Percentiles rank a stretch among this genome's conserved stretches.
Conservation (phyloP, 2,113 vertebrate genomes). For the Microtus oregoni region DNA sequence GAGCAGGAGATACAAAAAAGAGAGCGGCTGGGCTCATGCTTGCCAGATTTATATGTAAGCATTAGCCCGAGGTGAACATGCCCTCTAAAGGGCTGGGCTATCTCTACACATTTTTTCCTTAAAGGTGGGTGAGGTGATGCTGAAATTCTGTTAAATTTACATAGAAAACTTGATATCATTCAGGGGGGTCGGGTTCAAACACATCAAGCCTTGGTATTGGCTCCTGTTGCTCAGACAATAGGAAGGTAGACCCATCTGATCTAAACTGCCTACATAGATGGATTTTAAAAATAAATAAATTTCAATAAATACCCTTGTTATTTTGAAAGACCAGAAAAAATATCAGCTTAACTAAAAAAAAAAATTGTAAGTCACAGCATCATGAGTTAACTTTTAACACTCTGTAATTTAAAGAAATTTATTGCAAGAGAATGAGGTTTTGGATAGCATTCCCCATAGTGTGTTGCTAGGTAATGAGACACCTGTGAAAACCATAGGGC, state of each 20-base stretch:
- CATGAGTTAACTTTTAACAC: neutral
- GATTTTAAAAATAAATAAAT: neutral
- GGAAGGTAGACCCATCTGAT: rapidly evolving
- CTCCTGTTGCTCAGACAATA: rapidly evolving
- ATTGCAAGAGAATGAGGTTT: neutral
- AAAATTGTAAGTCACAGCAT: neutral
- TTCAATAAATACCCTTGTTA: neutral
- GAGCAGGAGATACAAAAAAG: too few relatives aligned
- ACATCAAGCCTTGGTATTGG: neutral
- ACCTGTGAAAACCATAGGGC: neutral
- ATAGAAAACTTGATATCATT: neutral
- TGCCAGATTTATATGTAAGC: too few relatives aligned
- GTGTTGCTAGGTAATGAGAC: neutral
- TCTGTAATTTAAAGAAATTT: neutral
- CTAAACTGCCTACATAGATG: neutral
- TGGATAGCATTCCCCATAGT: neutral
- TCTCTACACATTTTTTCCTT: neutral
- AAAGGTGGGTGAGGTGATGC: neutral
- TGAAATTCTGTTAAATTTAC: neutral
- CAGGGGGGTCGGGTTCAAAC: neutral
- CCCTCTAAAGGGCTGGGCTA: too few relatives aligned
- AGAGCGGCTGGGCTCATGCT: too few relatives aligned
- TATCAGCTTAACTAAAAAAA: neutral
- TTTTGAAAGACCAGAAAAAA: neutral
- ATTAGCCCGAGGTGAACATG: too few relatives aligned